Percentiles rank a stretch among this genome's conserved stretches.
These are phyloP conservation scores for Neoitamus cyanurus DNA, from an alignment of 2,888 invertebrate genomes.

Conservation along the genomic window DNA sequence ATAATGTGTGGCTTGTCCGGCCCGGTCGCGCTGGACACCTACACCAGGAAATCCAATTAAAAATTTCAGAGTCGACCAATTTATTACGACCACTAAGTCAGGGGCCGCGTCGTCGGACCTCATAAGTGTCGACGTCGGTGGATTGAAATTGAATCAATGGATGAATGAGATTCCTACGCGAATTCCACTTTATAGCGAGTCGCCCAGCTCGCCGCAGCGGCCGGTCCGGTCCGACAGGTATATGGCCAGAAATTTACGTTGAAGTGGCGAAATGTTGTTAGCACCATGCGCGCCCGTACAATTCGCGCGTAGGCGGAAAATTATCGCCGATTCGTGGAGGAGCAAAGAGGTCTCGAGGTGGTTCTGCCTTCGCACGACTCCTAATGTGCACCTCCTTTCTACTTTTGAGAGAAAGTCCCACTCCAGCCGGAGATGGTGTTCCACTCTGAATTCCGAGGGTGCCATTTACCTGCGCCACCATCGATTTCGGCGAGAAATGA, in stretches of 20 bases:
- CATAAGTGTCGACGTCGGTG: constrained; percentile 21
- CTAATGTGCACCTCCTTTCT: background rate
- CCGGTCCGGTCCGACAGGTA: background rate
- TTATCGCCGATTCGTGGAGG: background rate
- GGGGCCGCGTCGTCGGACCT: background rate
- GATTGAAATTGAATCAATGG: constrained; percentile 45
- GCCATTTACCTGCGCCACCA: constrained; percentile 9
- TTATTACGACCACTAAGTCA: constrained; percentile 44
- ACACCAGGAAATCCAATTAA: constrained; percentile 51
- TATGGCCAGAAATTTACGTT: constrained; percentile 27
- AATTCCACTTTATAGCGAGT: constrained; percentile 30
- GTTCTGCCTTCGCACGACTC: background rate
- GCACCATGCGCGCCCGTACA: background rate
- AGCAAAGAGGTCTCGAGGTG: background rate
- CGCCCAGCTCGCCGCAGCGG: background rate
- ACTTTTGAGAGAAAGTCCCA: constrained; percentile 32
- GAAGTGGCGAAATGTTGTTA: constrained; percentile 32
- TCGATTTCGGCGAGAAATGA: constrained; percentile 8
- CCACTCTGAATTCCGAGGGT: constrained; percentile 1
- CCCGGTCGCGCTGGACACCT: constrained; percentile 36
- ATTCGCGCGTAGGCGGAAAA: constrained; percentile 11
- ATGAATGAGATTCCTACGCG: constrained; percentile 50
- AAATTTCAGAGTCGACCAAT: constrained; percentile 48
- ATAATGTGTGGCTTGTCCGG: constrained; percentile 6
- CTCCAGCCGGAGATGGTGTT: background rate